phyloP scores from a whole-genome alignment of 2,797 vertebrate species.

The Lepus townsendii region DNA sequence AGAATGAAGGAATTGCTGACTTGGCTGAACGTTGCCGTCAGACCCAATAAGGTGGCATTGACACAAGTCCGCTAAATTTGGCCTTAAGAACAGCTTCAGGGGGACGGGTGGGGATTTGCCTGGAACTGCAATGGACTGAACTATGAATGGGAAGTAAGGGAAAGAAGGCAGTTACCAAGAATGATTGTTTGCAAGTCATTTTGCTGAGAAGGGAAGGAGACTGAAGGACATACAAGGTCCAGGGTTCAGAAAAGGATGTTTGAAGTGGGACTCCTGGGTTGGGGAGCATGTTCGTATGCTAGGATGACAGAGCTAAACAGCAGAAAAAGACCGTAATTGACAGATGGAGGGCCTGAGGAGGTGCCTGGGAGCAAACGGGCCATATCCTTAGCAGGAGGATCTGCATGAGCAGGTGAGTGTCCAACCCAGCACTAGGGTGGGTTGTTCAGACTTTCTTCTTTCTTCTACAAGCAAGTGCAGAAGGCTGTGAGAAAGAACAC shows the following conservation, averaged over 20 bases:
- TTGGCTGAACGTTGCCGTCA: not conserved
- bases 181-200: not conserved
- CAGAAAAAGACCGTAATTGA: not conserved
- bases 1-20: not conserved
- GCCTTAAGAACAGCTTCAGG: constrained; percentile 35
- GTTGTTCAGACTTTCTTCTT: not conserved
- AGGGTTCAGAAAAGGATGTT: not conserved
- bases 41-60: not conserved
- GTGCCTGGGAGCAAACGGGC: not conserved
- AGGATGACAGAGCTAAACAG: not conserved
- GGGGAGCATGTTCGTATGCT: not conserved
- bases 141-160: not conserved
- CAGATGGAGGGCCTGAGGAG: not conserved
- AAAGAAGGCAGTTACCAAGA: not conserved
- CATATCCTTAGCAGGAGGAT: not conserved
- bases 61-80: not conserved
- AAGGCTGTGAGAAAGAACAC: not conserved
- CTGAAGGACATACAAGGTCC: not conserved
- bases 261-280: not conserved
- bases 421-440: not conserved
- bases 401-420: not conserved
- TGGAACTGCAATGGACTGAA: not conserved
- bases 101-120: not conserved
- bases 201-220: not conserved
- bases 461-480: not conserved